phyloP scores from a whole-genome alignment of 2,113 vertebrate species.

The Chamaetylas fuelleborni region DNA sequence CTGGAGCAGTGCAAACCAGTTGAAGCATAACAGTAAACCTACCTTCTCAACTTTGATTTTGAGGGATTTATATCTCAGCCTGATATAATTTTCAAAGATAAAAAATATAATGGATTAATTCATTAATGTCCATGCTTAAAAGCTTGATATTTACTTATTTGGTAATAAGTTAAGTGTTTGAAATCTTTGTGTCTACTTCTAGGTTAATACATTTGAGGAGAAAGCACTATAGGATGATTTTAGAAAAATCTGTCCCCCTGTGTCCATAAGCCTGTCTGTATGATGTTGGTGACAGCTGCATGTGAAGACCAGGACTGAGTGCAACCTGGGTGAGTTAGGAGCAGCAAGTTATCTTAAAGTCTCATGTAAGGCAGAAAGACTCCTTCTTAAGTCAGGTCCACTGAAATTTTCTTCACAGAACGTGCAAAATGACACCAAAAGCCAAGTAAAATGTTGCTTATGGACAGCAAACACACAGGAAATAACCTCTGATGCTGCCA shows the following conservation, averaged over 20 bases:
- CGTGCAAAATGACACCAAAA: rapidly evolving
- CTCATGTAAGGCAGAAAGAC: background rate
- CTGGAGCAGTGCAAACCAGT: background rate
- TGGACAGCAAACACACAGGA: background rate
- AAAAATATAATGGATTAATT: background rate
- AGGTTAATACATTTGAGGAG: background rate
- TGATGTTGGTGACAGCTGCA: background rate
- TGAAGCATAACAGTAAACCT: background rate
- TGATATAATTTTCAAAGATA: background rate
- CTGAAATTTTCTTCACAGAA: background rate
- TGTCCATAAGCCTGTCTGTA: background rate
- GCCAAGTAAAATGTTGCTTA: background rate
- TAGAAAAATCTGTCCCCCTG: background rate
- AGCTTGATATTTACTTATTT: background rate
- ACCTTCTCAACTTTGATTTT: background rate
- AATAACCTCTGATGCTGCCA: background rate
- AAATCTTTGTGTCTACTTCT: background rate
- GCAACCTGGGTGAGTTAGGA: background rate
- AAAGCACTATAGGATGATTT: background rate
- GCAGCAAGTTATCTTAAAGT: background rate
- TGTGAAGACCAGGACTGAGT: background rate
- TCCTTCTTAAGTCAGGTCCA: background rate
- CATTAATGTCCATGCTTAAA: background rate
- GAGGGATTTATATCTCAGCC: background rate
- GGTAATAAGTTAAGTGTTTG: background rate